These are phyloP conservation scores for Cotesia typhae DNA, from an alignment of 1,140 invertebrate species.

Conservation along the genomic window DNA sequence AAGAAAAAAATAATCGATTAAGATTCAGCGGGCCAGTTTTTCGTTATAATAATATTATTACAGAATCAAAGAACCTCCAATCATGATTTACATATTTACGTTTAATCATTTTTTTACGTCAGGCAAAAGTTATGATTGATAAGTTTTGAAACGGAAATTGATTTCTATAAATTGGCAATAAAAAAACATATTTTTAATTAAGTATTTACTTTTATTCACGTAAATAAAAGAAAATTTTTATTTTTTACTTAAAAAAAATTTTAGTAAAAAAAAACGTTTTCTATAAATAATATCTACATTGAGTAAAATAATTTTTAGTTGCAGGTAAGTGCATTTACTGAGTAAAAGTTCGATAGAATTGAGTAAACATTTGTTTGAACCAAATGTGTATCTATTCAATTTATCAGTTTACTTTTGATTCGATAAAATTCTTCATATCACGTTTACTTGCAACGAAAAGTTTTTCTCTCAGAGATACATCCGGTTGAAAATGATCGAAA, in stretches of 20 bases:
- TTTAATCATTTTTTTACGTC: slow-evolving; percentile 26
- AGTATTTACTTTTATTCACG: too few relatives aligned
- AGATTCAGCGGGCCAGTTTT: slow-evolving; percentile 52
- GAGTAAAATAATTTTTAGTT: background rate
- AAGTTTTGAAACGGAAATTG: too few relatives aligned
- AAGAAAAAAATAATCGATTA: slow-evolving; percentile 25
- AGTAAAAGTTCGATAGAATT: slow-evolving; percentile 2
- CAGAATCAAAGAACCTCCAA: slow-evolving; percentile 43
- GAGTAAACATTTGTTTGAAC: background rate
- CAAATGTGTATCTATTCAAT: background rate
- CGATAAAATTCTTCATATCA: too few relatives aligned
- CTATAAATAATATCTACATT: background rate
- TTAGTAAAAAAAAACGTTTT: too few relatives aligned
- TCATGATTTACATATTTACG: slow-evolving; percentile 8
- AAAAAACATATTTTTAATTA: too few relatives aligned
- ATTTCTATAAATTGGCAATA: too few relatives aligned
- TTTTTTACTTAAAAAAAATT: too few relatives aligned
- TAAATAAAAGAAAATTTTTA: too few relatives aligned
- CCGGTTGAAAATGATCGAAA: too few relatives aligned
- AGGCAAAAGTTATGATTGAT: background rate
- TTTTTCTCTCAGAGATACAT: too few relatives aligned
- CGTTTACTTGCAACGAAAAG: too few relatives aligned
- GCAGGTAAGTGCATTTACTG: background rate
- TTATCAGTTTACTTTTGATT: too few relatives aligned
- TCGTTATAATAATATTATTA: slow-evolving; percentile 52